Conservation (phyloP, 2,113 vertebrate genomes). For the Neotragus moschatus region DNA sequence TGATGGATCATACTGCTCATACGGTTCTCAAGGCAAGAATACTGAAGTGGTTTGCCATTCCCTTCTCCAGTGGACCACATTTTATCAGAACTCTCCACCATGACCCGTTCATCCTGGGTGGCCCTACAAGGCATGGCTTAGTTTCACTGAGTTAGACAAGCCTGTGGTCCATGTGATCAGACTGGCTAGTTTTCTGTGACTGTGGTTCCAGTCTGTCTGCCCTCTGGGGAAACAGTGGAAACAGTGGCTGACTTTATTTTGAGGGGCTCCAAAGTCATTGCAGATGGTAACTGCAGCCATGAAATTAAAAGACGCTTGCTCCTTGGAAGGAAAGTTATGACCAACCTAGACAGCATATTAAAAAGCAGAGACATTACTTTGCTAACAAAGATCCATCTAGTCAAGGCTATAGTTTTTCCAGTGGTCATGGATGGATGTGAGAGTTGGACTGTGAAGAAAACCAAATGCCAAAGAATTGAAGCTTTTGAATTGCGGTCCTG, state of each 20-base stretch:
- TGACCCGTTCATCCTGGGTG: not conserved
- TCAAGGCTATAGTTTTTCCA: not conserved
- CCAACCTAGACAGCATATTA: not conserved
- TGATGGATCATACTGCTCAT: not conserved
- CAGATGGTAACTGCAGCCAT: not conserved
- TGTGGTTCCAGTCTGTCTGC: not conserved
- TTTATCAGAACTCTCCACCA: not conserved
- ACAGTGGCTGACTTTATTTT: not conserved
- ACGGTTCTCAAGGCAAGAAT: not conserved
- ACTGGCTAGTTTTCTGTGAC: not conserved
- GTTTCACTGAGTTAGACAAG: not conserved
- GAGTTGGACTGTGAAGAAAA: not conserved
- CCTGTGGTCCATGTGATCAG: not conserved
- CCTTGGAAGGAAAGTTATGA: not conserved
- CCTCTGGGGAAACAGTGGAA: not conserved
- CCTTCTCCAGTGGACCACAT: not conserved
- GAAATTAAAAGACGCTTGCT: not conserved
- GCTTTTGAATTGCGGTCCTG: not conserved
- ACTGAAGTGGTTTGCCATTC: not conserved
- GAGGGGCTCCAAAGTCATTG: not conserved
- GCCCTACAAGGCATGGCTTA: not conserved
- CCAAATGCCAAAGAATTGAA: accelerated
- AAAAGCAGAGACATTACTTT: not conserved
- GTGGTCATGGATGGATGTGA: not conserved
- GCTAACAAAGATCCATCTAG: not conserved